These are phyloP conservation scores for Chaetophractus vellerosus DNA, from an alignment of 2,797 vertebrate species.

Conservation along the genomic window DNA sequence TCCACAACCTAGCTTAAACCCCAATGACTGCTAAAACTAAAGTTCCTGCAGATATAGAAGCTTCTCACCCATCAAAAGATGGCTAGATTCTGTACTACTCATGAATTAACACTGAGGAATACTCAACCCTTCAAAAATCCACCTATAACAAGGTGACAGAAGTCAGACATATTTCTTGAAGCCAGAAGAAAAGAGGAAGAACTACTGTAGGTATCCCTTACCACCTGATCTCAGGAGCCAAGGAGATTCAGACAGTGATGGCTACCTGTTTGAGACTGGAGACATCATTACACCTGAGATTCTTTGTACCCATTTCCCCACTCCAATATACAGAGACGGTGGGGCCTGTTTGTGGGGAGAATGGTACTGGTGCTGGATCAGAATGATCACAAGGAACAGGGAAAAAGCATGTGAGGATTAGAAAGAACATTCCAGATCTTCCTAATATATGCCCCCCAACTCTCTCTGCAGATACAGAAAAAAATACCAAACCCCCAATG, in stretches of 20 bases:
- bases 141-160: background rate
- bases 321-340: fast-evolving
- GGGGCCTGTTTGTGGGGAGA: background rate
- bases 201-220: background rate
- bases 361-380: background rate
- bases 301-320: background rate
- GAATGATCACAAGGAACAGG: background rate
- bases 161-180: background rate
- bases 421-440: background rate
- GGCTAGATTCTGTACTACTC: background rate
- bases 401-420: background rate
- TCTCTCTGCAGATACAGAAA: fast-evolving
- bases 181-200: background rate
- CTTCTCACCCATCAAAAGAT: background rate
- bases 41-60: background rate
- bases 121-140: background rate
- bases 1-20: background rate
- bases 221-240: background rate
- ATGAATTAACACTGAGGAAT: background rate
- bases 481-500: background rate
- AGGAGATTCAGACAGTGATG: background rate
- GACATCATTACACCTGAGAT: background rate
- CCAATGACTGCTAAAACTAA: background rate
- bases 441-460: no score
- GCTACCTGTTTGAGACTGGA: background rate